Percentiles rank a stretch among this genome's conserved stretches.
phyloP scores from a whole-genome alignment of 2,797 vertebrate genomes.

The Eremophila alpestris region DNA sequence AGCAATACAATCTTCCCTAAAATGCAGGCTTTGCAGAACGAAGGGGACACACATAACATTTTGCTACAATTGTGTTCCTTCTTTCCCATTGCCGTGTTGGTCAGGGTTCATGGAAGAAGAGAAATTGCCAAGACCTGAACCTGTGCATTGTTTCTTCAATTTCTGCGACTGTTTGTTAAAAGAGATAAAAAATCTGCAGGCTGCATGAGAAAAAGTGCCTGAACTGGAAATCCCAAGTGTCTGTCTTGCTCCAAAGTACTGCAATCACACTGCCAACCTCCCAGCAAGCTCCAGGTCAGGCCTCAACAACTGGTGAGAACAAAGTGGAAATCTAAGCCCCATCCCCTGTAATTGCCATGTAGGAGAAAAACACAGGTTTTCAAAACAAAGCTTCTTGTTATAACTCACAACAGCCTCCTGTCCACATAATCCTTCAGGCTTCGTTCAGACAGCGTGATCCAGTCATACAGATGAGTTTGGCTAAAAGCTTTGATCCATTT shows the following conservation, averaged over 20 bases:
- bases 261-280: neutral
- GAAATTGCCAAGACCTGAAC: neutral
- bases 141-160: neutral
- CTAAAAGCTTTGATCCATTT: neutral
- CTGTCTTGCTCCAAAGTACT: neutral
- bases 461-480: neutral
- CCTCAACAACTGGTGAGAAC: neutral
- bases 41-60: neutral
- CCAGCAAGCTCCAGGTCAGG: neutral
- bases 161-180: slow-evolving; percentile 21
- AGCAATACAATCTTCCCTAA: neutral
- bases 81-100: neutral
- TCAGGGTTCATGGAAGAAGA: neutral
- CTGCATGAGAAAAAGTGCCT: neutral
- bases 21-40: neutral
- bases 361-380: slow-evolving; percentile 18
- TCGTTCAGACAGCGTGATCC: neutral
- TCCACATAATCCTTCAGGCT: neutral
- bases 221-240: neutral
- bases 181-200: neutral
- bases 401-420: neutral
- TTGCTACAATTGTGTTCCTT: neutral
- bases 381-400: slow-evolving; percentile 12
- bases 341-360: neutral
- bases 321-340: slow-evolving; percentile 18